Base-by-base conservation (phyloP, 2,113 vertebrate species). In the Brachyistius frenatus region DNA sequence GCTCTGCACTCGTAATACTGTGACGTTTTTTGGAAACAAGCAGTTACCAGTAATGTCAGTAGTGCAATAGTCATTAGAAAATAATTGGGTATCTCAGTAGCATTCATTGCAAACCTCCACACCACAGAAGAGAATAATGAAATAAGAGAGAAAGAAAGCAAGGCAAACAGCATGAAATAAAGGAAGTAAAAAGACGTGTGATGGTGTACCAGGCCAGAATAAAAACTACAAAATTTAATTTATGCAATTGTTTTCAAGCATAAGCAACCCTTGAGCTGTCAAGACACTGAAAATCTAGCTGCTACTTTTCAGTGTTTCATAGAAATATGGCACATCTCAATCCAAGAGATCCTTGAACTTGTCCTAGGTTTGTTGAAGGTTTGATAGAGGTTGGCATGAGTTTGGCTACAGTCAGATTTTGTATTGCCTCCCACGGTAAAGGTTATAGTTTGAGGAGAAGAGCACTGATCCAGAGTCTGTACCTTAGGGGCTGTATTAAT, bases 401-500 rank as follows among this genome's bases (percentile, higher is more conserved):
- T 60, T 75, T 83, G 85, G 52, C 85, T 77, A 37, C 7, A 84
- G 73, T 86, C 90, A 75, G 85, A 78, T 73, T 41, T 5, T 36
- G 60, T 70, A 47, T 60, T 77, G 76, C 66, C 76, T 84, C 74
- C 70, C 50, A 57, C 83, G 82, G 81, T 89, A 86, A 89, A 88
- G 87, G 87, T 88, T 89, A 91, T 63, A 84, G 81, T 90, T 90
- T 78, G 86, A 79, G 77, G 60, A 83, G 85, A 70, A 30, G 71
- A 68, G 84, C 85, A 37, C 86, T 86, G 89, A 91, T 91, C 86
- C 89, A 73, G 78, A 87, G 80, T 91, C 83, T 83, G 83, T 82
- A 86, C 84, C 91, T 92, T 56, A 23, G 80, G 89, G 89, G 84
- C 68, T 80, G 39, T 49, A 76, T 89, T 93, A 93, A 94, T 88